phyloP scores from a whole-genome alignment of 2,113 vertebrate species.

The Corythornis cristatus region DNA sequence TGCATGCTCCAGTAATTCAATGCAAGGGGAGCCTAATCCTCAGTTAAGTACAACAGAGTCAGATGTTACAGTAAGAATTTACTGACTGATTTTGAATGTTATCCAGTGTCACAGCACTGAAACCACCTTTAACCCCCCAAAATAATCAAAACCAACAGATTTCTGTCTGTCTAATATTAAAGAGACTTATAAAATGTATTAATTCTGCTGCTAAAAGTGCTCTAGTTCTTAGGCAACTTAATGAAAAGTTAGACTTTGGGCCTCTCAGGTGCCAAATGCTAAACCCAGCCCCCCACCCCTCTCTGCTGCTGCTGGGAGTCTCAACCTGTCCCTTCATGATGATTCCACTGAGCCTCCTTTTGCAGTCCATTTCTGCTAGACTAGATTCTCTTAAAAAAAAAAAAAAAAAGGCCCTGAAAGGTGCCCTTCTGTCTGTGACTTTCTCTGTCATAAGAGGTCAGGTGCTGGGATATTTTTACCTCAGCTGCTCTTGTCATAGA shows the following conservation, averaged over 20 bases:
- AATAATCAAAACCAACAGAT: neutral
- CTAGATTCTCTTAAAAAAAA: neutral
- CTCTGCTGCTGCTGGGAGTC: rapidly evolving
- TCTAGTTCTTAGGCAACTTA: neutral
- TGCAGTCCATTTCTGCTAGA: neutral
- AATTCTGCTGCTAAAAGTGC: neutral
- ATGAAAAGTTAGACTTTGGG: neutral
- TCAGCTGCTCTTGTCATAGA: neutral
- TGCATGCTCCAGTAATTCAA: neutral
- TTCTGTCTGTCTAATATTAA: neutral
- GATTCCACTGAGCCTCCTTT: neutral
- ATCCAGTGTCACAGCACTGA: neutral
- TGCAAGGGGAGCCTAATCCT: neutral
- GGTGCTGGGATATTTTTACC: neutral
- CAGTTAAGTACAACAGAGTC: neutral
- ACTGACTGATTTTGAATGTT: neutral
- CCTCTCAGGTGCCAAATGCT: rapidly evolving
- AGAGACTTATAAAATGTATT: neutral
- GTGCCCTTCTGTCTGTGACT: neutral
- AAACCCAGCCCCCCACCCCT: rapidly evolving
- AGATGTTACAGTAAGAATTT: neutral
- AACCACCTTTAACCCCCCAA: neutral
- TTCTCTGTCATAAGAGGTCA: neutral
- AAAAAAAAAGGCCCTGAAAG: neutral
- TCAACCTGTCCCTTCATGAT: neutral